Conservation (phyloP, 2,888 invertebrate species). For the Phyllotreta striolata region DNA sequence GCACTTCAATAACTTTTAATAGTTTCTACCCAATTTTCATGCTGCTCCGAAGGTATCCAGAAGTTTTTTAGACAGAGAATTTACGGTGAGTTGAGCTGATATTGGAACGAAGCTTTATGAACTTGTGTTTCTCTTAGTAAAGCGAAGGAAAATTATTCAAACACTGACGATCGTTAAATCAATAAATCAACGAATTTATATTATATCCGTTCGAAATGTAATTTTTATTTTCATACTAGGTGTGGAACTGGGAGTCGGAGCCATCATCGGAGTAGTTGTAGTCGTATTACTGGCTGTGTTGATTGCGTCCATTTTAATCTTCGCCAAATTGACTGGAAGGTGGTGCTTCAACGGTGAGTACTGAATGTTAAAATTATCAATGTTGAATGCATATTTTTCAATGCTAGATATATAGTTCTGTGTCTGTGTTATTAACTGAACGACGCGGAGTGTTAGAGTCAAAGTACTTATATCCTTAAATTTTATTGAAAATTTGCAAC, state of each 20-base stretch:
- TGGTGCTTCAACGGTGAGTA: conserved; percentile 90
- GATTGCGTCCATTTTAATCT: conserved; percentile 71
- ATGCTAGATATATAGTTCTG: conserved; percentile 24
- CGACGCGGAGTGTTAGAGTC: too few relatives aligned
- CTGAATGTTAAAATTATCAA: conserved; percentile 29
- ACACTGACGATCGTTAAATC: neutral
- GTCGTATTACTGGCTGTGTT: conserved; percentile 73
- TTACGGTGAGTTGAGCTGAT: conserved; percentile 44
- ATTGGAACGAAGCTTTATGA: neutral
- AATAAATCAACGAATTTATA: conserved; percentile 12
- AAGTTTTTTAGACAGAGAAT: conserved; percentile 50
- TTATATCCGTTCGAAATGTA: too few relatives aligned
- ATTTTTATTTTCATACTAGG: conserved; percentile 59
- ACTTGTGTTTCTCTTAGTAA: neutral
- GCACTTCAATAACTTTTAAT: conserved; percentile 35
- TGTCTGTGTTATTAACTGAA: too few relatives aligned
- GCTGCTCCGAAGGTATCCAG: conserved; percentile 48
- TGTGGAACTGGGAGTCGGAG: conserved; percentile 75
- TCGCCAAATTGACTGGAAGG: conserved; percentile 81
- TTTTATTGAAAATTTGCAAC: too few relatives aligned
- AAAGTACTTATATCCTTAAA: too few relatives aligned
- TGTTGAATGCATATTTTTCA: conserved; percentile 14
- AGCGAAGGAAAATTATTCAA: too few relatives aligned
- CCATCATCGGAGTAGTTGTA: conserved; percentile 80
- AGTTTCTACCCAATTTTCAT: conserved; percentile 45